Percentiles rank a stretch among this genome's conserved stretches.
These are phyloP conservation scores for Oreochromis tanganicae DNA, from an alignment of 2,113 vertebrate species.

Conservation along the genomic window DNA sequence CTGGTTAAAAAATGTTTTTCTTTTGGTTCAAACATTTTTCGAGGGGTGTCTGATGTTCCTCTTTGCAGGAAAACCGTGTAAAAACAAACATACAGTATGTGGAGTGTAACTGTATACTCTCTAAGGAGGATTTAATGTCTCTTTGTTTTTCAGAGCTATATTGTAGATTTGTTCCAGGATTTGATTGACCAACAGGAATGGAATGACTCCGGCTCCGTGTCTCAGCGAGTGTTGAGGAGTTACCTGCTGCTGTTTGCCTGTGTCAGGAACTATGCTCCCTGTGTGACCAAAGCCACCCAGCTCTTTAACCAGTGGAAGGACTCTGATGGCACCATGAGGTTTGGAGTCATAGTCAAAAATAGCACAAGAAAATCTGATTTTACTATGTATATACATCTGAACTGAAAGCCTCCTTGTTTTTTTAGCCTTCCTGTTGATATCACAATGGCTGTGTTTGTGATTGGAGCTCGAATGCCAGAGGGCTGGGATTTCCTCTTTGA, in stretches of 20 bases:
- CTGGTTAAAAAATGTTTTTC: not conserved
- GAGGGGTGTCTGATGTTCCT: not conserved
- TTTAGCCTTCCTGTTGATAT: constrained; percentile 80
- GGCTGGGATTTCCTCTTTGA: constrained; percentile 88
- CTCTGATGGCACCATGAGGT: constrained; percentile 81
- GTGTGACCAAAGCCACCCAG: constrained; percentile 72
- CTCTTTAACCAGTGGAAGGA: constrained; percentile 81
- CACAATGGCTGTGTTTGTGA: constrained; percentile 79
- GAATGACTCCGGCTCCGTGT: constrained; percentile 78
- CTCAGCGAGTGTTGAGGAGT: constrained; percentile 76
- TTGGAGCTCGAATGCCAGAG: constrained; percentile 77
- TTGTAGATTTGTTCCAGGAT: constrained; percentile 75
- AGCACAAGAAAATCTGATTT: not conserved
- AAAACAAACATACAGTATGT: not conserved
- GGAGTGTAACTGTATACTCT: not conserved
- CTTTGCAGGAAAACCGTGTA: not conserved
- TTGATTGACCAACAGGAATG: constrained; percentile 84
- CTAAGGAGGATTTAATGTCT: not conserved
- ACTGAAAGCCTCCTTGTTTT: not conserved
- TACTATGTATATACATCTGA: not conserved
- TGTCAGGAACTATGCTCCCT: constrained; percentile 74
- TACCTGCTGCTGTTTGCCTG: constrained; percentile 79
- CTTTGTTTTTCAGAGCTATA: constrained; percentile 71
- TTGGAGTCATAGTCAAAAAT: not conserved
- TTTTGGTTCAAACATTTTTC: not conserved